These are phyloP conservation scores for Porites lobata DNA, from an alignment of 92 coral and sea anemone genomes.

Conservation along the genomic window DNA sequence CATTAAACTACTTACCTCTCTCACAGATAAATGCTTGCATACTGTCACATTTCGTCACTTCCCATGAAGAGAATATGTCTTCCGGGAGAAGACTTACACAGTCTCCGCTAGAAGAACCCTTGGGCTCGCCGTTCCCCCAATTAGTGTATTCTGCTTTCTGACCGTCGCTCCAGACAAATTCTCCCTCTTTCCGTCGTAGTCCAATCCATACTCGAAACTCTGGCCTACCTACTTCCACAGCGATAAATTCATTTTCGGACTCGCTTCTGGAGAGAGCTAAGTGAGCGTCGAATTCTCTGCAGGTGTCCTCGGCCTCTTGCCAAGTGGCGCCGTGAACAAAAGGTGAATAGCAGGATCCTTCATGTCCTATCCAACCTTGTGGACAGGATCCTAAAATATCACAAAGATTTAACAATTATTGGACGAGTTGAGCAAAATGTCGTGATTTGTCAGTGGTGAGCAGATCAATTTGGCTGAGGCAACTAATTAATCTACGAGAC, in stretches of 20 bases:
- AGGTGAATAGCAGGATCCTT: constrained; percentile 72
- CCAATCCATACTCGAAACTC: constrained; percentile 80
- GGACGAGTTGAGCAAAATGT: no score
- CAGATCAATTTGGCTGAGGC: no score
- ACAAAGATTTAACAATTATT: no score
- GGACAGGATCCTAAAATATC: constrained; percentile 62
- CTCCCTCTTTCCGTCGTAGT: constrained; percentile 47
- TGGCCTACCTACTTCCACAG: constrained; percentile 69
- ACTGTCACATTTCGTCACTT: constrained; percentile 53
- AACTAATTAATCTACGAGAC: no score
- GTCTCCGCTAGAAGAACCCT: constrained; percentile 52
- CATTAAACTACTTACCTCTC: constrained; percentile 59
- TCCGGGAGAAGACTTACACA: constrained; percentile 68
- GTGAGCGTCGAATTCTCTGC: constrained; percentile 73
- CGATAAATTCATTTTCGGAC: constrained; percentile 64
- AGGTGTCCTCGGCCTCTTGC: constrained; percentile 69
- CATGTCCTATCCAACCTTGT: constrained; percentile 75
- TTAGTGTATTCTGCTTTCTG: constrained; percentile 52
- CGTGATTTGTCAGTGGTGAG: no score
- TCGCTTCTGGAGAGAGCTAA: constrained; percentile 51
- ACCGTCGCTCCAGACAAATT: constrained; percentile 75
- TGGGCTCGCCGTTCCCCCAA: constrained; percentile 65
- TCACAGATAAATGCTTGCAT: constrained; percentile 78
- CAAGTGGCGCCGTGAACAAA: constrained; percentile 61
- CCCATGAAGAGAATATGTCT: constrained; percentile 65